Base-by-base conservation (phyloP, 2,113 vertebrate species). In the Protomyctophum bolini region DNA sequence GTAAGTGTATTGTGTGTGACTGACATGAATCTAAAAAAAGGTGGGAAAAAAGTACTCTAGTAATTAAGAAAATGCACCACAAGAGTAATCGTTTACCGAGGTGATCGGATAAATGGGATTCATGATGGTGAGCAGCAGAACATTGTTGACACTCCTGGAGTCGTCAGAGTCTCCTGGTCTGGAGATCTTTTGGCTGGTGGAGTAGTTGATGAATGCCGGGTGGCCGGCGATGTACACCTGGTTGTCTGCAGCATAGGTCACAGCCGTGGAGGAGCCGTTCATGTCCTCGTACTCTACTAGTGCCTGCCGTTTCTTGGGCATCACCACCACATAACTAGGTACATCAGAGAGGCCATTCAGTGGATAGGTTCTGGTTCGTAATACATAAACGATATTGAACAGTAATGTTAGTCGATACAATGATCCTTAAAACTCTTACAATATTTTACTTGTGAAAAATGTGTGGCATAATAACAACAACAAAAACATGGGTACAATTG, bases 141-240 rank as follows among this genome's bases (percentile, higher is more conserved):
- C 95, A 0, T 96, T 98, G 91, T 99, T 99, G 58, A 98, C 97
- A 0, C 96, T 97, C 0, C 96, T 86, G 0, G 97, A 95, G 63
- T 98, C 97, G 6, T 94, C 94, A 0, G 95, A 91, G 88, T 98
- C 97, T 0, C 96, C 96, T 0, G 97, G 97, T 0, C 97, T 94
- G 0, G 97, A 99, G 68, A 99, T 99, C 84, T 99, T 99, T 91
- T 99, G 97, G 88, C 97, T 98, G 55, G 97, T 98, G 61, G 97
- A 99, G 72, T 98, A 99, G 88, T 99, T 99, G 74, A 99, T 95
- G 14, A 98, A 99, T 10, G 96, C 96, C 0, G 97, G 95, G 49
- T 98, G 96, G 0, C 96, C 97, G 0, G 95, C 95, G 0, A 98
- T 97, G 84, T 98, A 99, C 68, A 99, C 96, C 55, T 98, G 97